Evolutionary conservation across 2,797 vertebrate species (phyloP).

Genomic region (Hapalemur alaotrensis): DNA sequence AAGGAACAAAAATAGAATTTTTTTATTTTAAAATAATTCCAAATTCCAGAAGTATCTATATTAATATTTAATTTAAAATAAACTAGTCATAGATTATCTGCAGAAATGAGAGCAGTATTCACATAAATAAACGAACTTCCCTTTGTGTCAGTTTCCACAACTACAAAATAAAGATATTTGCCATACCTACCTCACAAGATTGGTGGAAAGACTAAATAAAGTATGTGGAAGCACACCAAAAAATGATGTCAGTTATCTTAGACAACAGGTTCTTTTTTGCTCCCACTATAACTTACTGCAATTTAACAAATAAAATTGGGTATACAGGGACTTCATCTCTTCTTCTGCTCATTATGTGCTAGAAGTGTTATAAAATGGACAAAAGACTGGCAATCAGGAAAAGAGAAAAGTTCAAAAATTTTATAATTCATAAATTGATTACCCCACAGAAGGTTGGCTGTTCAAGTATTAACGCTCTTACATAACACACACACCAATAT

Average conservation of each 20-base stretch:
- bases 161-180: constrained; percentile 36
- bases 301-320: constrained; percentile 44
- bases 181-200: background rate
- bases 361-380: constrained; percentile 25
- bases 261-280: background rate
- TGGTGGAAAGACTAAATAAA: constrained; percentile 30
- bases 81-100: constrained; percentile 20
- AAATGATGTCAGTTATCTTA: constrained; percentile 49
- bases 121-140: constrained; percentile 22
- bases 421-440: constrained; percentile 38
- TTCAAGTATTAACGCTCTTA: constrained; percentile 41
- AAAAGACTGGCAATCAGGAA: constrained; percentile 29
- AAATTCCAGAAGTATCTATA: constrained; percentile 14
- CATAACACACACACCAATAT: constrained; percentile 14
- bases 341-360: background rate
- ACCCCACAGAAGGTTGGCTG: background rate
- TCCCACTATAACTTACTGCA: constrained; percentile 20
- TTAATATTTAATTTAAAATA: constrained; percentile 53
- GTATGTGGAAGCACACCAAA: constrained; percentile 14
- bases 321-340: background rate
- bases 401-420: constrained; percentile 37
- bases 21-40: constrained; percentile 38
- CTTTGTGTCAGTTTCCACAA: constrained; percentile 25
- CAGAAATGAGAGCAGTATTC: constrained; percentile 44
- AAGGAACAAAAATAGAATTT: background rate